Percentiles rank a stretch among this genome's conserved stretches.
phyloP scores from a whole-genome alignment of 2,113 vertebrate genomes.

The Ondatra zibethicus region DNA sequence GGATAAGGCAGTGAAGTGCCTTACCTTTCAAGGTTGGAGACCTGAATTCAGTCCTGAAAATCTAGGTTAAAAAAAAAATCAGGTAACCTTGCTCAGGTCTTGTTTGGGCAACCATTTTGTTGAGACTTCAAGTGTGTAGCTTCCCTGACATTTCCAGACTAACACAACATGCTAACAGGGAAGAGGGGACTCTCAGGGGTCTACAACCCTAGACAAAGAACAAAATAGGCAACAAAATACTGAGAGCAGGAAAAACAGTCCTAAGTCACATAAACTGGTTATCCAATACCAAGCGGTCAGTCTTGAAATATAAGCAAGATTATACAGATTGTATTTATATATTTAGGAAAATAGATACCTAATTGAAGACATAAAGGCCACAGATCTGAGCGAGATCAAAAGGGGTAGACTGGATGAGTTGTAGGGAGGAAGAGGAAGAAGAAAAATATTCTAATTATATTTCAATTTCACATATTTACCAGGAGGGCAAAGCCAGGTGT shows the following conservation, averaged over 20 bases:
- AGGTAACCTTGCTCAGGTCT: not conserved
- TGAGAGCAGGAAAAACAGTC: not conserved
- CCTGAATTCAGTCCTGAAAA: not conserved
- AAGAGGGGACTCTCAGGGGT: not conserved
- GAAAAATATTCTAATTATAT: not conserved
- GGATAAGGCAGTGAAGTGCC: not conserved
- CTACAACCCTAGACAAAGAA: not conserved
- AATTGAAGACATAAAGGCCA: not conserved
- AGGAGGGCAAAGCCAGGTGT: not conserved
- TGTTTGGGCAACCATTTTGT: not conserved
- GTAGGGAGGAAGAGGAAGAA: not conserved
- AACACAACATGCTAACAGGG: not conserved
- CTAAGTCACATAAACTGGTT: not conserved
- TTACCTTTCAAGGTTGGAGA: not conserved
- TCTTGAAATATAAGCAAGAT: not conserved
- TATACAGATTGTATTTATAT: not conserved
- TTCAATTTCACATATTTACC: not conserved
- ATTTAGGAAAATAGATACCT: not conserved
- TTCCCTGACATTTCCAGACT: too few species aligned
- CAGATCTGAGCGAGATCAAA: not conserved
- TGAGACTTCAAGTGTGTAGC: not conserved
- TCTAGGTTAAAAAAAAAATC: not conserved
- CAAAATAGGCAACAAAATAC: not conserved
- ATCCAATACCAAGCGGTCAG: not conserved
- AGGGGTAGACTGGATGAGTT: not conserved